Base-by-base conservation (phyloP, 2,888 invertebrate species). In the Diplazon laetatorius region DNA sequence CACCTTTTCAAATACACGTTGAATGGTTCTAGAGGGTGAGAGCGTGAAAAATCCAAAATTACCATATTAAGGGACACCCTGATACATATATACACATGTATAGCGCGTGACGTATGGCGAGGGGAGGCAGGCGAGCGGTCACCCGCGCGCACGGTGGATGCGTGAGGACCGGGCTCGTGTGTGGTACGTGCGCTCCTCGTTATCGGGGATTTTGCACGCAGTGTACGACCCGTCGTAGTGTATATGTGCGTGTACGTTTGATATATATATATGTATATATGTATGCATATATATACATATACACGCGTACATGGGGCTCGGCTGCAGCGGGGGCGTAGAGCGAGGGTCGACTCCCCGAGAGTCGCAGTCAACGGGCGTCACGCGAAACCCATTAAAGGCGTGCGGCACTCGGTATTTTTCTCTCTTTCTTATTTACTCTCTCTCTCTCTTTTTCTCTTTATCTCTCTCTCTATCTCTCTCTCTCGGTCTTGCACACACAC, bases 331-430 rank as follows among this genome's bases (percentile, higher is more conserved):
- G 78, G 59, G 69, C 73, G 73, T 48, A 63, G 70, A 39, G 52
- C 42, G 73, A 30, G 30, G 60, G 52, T 76, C 76, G 71, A 71
- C 63, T 74, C 78, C 74, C 71, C 30, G 30, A 30, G 30, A 30
- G 30, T 6, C 76, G 80, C 78, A 84, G 84, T 83, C 79, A 78
- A 77, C 82, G 69, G 74, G 77, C 78, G 81, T 83, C 84, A 84
- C 84, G 84, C 84, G 81, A 84, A 81, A 79, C 79, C 84, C 84
- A 84, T 84, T 84, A 84, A 83, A 84, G 84, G 82, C 83, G 77
- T 66, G 81, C 82, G 82, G 68, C 80, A 83, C 84, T 81, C 83
- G 80, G 80, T 62, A 78, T 69, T 70, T 63, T 22, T 30, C 75
- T 55, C 22, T 50, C 46, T 55, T n/a, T n/a, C 30, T 14, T 65